Conservation (phyloP, 2,797 vertebrate species). For the Moxostoma hubbsi region DNA sequence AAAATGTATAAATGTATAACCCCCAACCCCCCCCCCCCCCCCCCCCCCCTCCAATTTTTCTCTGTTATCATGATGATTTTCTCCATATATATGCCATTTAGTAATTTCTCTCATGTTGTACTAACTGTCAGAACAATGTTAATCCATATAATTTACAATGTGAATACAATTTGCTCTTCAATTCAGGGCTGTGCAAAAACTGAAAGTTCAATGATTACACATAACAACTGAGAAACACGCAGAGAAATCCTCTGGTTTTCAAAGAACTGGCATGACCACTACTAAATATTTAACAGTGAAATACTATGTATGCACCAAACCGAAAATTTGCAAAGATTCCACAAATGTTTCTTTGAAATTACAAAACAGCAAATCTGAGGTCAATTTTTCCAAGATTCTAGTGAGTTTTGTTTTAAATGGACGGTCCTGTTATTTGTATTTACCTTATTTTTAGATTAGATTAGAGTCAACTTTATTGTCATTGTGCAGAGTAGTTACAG, state of each 20-base stretch:
- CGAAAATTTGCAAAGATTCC: background rate
- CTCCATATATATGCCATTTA: background rate
- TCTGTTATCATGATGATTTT: background rate
- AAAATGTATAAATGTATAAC: too few species aligned
- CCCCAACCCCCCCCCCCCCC: too few species aligned
- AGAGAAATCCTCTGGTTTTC: background rate
- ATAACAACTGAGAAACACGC: background rate
- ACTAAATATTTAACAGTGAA: background rate
- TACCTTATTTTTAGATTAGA: too few species aligned
- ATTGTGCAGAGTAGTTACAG: too few species aligned
- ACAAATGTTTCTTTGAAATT: too few species aligned
- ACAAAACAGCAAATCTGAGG: background rate
- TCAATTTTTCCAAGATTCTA: too few species aligned
- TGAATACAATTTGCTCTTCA: background rate
- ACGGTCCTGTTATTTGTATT: too few species aligned
- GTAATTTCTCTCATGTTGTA: background rate
- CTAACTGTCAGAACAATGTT: background rate
- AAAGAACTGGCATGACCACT: background rate
- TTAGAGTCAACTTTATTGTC: too few species aligned
- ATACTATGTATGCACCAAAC: background rate
- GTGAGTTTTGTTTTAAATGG: too few species aligned
- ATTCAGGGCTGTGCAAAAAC: background rate
- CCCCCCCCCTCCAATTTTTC: too few species aligned
- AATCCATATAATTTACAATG: background rate
- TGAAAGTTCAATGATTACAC: background rate